Base-by-base conservation (phyloP, 2,888 invertebrate species). In the Tetanocera ferruginea region DNA sequence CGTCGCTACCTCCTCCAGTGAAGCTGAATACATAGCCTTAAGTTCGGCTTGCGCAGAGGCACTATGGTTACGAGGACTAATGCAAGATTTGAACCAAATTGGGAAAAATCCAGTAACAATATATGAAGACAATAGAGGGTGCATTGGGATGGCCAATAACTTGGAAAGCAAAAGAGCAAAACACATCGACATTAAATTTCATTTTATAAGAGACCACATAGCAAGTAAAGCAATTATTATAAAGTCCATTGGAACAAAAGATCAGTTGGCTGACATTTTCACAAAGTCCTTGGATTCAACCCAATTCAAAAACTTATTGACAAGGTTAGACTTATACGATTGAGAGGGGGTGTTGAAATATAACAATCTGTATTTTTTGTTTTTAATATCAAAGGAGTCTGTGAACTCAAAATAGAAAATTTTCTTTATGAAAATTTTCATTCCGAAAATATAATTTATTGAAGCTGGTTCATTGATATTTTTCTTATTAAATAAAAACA, bases 21-120 rank as follows among this genome's bases (percentile, higher is more conserved):
- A 75, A 75, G 75, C 78, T 4, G 52, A 78, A 52, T 75, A 69
- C 23, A 23, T 73, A 2, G 70, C 74, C 6, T 67, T 77, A 19
- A 77, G 73, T 43, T 25, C 34, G 25, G 60, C 74, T 34, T 31
- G 43, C 14, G 25, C 67, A 23, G 67, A 73, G 17, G 73, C 67
- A 3, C 49, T 73, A 23, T 77, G 66, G 77, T 19, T 64, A 19
- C 51, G 31, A 55, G 72, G 49, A 0, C 1, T 77, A 23, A 5
- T 66, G 19, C 28, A 77, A 72, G 77, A 51, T 71, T 43, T 69
- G 14, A 51, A 52, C 17, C 5, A 34, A n/a, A 8, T 70, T 0
- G 49, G 43, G 4, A 28, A 76, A 43, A 28, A 49, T 49, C 49
- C 49, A 9, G 49, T 49, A 9, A 49, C 49, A 9, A 49, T 49